Conservation (phyloP, 2,113 vertebrate species). For the Taurulus bubalis region DNA sequence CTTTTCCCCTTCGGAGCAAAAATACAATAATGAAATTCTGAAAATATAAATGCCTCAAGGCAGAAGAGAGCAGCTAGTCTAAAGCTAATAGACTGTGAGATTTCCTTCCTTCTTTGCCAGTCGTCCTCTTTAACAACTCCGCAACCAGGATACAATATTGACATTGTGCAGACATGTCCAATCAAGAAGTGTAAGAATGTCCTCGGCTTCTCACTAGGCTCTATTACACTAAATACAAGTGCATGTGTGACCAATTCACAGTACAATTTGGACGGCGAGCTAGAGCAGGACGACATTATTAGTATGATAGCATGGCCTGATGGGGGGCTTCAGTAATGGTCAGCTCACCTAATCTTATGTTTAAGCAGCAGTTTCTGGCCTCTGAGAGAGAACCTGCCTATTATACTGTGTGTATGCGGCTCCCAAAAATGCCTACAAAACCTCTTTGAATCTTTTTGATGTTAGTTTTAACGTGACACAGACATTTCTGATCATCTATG, state of each 20-base stretch:
- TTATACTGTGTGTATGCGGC: not conserved
- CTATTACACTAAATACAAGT: not conserved
- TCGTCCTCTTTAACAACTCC: not conserved
- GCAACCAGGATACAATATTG: not conserved
- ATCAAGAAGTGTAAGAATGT: not conserved
- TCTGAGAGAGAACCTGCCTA: not conserved
- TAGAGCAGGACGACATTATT: slow-evolving; percentile 1
- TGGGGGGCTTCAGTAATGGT: slow-evolving; percentile 3
- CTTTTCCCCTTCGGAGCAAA: slow-evolving; percentile 17
- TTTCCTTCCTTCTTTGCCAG: not conserved
- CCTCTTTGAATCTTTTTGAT: not conserved
- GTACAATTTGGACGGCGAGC: not conserved
- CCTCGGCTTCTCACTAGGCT: not conserved
- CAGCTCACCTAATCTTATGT: slow-evolving; percentile 6
- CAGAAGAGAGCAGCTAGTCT: slow-evolving; percentile 4
- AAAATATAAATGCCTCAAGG: slow-evolving; percentile 46
- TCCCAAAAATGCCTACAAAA: not conserved
- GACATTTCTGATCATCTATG: not conserved
- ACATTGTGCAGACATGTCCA: not conserved
- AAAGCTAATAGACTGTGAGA: slow-evolving; percentile 39
- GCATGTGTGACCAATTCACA: not conserved
- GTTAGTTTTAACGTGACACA: not conserved
- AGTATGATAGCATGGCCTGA: not conserved
- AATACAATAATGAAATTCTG: slow-evolving; percentile 58
- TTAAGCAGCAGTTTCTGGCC: not conserved